These are phyloP conservation scores for Pterocles gutturalis DNA, from an alignment of 2,113 vertebrate genomes.

Conservation along the genomic window DNA sequence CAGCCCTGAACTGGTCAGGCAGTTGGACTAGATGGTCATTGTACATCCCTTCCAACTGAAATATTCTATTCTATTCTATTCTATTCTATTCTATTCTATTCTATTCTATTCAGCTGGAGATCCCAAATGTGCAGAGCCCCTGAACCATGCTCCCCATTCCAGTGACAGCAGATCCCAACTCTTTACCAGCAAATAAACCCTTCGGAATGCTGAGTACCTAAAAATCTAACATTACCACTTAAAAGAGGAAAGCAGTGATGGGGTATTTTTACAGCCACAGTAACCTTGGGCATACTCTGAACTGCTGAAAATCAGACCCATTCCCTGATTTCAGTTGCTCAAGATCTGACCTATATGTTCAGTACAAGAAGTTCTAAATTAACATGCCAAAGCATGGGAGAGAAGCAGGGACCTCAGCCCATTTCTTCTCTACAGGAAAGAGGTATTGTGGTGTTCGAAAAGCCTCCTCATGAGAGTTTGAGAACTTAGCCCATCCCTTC, in stretches of 20 bases:
- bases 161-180: not conserved
- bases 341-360: not conserved
- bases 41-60: not conserved
- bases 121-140: not conserved
- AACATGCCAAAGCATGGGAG: not conserved
- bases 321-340: not conserved
- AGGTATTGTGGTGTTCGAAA: not conserved
- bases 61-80: not conserved
- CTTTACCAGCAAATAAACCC: not conserved
- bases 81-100: not conserved
- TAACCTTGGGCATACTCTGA: not conserved
- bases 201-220: not conserved
- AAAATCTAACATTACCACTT: not conserved
- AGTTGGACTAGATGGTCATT: not conserved
- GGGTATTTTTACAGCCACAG: not conserved
- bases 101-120: not conserved
- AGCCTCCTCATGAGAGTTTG: not conserved
- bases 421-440: not conserved
- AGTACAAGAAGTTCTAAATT: not conserved
- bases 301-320: not conserved
- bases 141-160: not conserved
- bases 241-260: not conserved
- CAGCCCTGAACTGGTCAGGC: not conserved
- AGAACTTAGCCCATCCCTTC: not conserved
- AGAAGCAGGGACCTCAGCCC: not conserved